Conservation (phyloP, 2,797 vertebrate genomes). For the Loris lydekkerianus region DNA sequence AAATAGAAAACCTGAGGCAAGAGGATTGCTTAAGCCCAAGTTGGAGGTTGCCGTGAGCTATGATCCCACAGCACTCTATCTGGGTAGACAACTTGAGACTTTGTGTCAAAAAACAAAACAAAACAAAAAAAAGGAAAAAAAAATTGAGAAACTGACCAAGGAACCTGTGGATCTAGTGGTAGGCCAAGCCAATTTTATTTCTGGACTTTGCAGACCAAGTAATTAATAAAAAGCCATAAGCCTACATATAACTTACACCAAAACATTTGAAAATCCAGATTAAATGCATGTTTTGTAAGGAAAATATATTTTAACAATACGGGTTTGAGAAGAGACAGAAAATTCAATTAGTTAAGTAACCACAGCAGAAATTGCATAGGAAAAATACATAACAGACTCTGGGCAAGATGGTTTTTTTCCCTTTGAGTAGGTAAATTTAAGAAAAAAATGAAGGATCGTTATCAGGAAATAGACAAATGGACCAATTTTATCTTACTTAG, state of each 20-base stretch:
- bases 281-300: slow-evolving; percentile 18
- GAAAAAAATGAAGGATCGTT: not conserved
- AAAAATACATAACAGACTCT: slow-evolving; percentile 7
- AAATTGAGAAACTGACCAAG: not conserved
- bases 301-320: slow-evolving; percentile 31
- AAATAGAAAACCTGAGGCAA: no score
- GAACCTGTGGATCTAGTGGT: not conserved
- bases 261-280: slow-evolving; percentile 18
- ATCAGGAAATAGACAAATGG: not conserved
- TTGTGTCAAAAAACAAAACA: not conserved
- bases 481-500: not conserved
- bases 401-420: not conserved
- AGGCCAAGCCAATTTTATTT: not conserved
- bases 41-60: no score
- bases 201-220: not conserved
- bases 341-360: not conserved
- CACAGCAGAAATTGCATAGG: not conserved
- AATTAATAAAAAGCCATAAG: slow-evolving; percentile 14
- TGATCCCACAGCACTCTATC: no score
- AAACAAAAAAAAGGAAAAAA: not conserved
- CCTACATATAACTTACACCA: slow-evolving; percentile 2
- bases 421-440: not conserved
- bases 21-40: no score
- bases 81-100: no score
- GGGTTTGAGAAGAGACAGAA: not conserved